These are phyloP conservation scores for Setophaga kirtlandii DNA, from an alignment of 2,113 vertebrate genomes.

Conservation along the genomic window DNA sequence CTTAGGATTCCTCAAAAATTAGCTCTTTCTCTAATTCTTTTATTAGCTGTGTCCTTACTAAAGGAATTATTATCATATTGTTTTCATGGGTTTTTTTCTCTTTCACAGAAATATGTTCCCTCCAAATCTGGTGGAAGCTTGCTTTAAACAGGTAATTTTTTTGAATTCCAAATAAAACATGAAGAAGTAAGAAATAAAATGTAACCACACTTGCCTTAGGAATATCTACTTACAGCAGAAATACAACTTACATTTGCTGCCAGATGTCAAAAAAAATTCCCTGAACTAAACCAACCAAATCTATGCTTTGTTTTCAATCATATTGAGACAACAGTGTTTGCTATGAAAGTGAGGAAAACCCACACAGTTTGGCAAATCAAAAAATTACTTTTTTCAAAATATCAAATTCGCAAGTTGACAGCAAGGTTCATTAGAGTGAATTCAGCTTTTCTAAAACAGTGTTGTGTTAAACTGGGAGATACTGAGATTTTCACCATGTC, in stretches of 20 bases:
- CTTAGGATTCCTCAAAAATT: not conserved
- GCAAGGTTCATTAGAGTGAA: not conserved
- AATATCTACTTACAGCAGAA: not conserved
- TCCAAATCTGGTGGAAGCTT: conserved; percentile 95
- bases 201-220: not conserved
- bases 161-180: not conserved
- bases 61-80: not conserved
- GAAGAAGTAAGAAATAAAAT: not conserved
- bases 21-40: not conserved
- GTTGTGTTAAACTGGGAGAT: not conserved
- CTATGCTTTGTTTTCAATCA: not conserved
- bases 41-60: not conserved
- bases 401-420: not conserved
- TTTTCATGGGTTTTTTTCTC: conserved; percentile 41
- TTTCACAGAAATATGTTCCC: conserved; percentile 96
- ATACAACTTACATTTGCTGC: not conserved
- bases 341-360: not conserved
- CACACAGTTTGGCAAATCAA: not conserved
- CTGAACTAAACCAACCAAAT: not conserved
- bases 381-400: not conserved
- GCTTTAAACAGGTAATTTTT: conserved; percentile 91
- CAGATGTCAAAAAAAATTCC: not conserved
- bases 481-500: not conserved
- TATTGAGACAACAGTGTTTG: not conserved
- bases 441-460: not conserved